Conservation (phyloP, 23 tunicate species). For the Aplidium turbinatum region DNA sequence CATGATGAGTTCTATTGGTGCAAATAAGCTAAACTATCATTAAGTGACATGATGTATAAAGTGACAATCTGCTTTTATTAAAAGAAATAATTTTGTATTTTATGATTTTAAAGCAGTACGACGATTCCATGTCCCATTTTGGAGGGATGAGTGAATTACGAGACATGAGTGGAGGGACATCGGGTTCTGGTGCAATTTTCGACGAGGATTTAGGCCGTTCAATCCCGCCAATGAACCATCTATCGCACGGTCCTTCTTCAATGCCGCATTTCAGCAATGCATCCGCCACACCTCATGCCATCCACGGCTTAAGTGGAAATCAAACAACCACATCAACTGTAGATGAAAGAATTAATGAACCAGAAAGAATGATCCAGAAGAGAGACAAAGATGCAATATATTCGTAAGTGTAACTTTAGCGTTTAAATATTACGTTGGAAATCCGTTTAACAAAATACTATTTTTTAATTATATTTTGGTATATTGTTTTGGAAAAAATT, state of each 20-base stretch:
- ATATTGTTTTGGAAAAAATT: too few relatives aligned
- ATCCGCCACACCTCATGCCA: slow-evolving; percentile 37
- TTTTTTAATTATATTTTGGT: too few relatives aligned
- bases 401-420: slow-evolving; percentile 62
- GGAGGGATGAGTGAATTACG: slow-evolving; percentile 74
- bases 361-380: slow-evolving; percentile 55
- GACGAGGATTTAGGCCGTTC: slow-evolving; percentile 92
- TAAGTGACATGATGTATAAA: too few relatives aligned
- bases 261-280: slow-evolving; percentile 54
- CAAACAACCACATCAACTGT: slow-evolving; percentile 39
- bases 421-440: too few relatives aligned
- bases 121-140: slow-evolving; percentile 87
- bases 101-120: slow-evolving; percentile 59
- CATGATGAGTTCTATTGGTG: too few relatives aligned
- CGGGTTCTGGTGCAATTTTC: slow-evolving; percentile 68
- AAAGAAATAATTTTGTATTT: neutral
- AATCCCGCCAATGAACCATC: slow-evolving; percentile 74
- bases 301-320: slow-evolving; percentile 33
- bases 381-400: slow-evolving; percentile 87
- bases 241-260: slow-evolving; percentile 63
- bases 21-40: too few relatives aligned
- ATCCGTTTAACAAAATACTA: too few relatives aligned
- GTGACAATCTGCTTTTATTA: too few relatives aligned
- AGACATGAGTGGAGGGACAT: slow-evolving; percentile 54
- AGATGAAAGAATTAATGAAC: slow-evolving; percentile 66